A percentile compares a stretch with the other conserved stretches of the same genome.
Conservation (phyloP, 2,113 vertebrate species). For the Tupaia chinensis region DNA sequence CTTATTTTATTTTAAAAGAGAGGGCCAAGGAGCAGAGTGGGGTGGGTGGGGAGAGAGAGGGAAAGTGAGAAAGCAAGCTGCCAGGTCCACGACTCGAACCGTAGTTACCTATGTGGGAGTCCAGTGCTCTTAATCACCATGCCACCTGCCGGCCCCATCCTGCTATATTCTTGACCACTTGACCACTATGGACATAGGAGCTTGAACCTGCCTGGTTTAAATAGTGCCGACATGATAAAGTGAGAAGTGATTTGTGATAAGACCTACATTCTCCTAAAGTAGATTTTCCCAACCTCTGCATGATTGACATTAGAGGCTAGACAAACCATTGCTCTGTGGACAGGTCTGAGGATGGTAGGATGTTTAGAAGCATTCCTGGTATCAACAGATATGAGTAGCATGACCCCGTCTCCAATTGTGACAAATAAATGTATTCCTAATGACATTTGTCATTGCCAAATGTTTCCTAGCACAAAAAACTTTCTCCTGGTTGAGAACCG, state of each 20-base stretch:
- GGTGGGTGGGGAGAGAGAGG: too few species aligned
- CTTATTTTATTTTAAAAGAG: too few species aligned
- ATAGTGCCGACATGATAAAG: not conserved
- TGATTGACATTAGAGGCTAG: not conserved
- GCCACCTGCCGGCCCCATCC: too few species aligned
- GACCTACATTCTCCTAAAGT: not conserved
- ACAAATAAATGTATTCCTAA: not conserved
- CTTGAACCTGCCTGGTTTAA: not conserved
- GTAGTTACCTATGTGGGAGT: too few species aligned
- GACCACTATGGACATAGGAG: not conserved
- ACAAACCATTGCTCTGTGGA: not conserved
- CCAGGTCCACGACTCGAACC: too few species aligned
- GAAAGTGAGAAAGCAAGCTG: too few species aligned
- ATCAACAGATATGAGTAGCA: not conserved
- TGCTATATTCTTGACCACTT: not conserved
- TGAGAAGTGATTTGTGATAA: not conserved
- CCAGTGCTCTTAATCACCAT: too few species aligned
- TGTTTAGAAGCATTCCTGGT: not conserved
- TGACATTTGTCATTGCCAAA: not conserved
- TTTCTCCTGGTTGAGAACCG: not conserved
- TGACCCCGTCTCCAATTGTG: not conserved
- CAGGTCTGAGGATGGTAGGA: accelerated
- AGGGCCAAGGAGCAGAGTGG: too few species aligned
- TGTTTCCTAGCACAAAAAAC: not conserved
- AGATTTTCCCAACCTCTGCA: not conserved